These are phyloP conservation scores for Nycticorax nycticorax DNA, from an alignment of 2,113 vertebrate species.

Conservation along the genomic window DNA sequence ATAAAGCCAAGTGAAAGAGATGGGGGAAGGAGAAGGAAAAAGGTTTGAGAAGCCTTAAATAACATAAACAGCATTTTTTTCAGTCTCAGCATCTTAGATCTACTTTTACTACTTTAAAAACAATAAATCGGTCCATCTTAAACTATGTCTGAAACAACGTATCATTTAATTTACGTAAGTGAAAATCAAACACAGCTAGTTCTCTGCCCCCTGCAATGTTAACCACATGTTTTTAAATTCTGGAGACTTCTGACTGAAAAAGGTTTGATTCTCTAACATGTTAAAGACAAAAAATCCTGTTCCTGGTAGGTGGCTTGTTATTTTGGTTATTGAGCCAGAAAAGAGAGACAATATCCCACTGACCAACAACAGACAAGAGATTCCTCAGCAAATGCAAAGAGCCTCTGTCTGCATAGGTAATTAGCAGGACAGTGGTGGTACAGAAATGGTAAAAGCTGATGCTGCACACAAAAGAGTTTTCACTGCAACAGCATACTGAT, in stretches of 20 bases:
- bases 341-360: neutral
- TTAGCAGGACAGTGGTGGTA: neutral
- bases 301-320: neutral
- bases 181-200: rapidly evolving
- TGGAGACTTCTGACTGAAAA: neutral
- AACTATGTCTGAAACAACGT: neutral
- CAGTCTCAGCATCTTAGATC: neutral
- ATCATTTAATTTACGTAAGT: neutral
- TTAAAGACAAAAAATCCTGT: neutral
- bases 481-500: neutral
- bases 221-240: neutral
- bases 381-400: neutral
- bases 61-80: neutral
- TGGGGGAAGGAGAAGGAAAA: neutral
- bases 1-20: neutral
- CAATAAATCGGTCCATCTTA: neutral
- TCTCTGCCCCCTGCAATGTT: neutral
- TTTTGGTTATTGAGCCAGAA: neutral
- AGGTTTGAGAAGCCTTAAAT: neutral
- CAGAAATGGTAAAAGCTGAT: neutral
- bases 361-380: neutral
- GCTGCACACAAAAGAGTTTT: neutral
- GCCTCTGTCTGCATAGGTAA: neutral
- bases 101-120: neutral
- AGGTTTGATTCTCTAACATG: neutral